phyloP scores from a whole-genome alignment of 2,888 invertebrate genomes.

The Drosophila rubida region DNA sequence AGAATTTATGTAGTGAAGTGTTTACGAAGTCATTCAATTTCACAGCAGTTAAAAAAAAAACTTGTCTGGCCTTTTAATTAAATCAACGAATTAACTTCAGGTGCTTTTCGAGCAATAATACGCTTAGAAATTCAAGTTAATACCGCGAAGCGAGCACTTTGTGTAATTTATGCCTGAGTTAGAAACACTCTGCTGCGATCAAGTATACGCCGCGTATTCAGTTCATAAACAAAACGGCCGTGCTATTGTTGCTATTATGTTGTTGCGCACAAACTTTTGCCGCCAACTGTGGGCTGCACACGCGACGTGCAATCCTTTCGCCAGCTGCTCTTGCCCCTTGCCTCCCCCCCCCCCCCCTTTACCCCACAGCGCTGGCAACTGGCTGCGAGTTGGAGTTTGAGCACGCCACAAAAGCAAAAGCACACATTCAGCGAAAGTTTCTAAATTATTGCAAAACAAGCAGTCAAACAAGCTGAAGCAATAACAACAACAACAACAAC shows the following conservation, averaged over 20 bases:
- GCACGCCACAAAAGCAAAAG: slow-evolving; percentile 63
- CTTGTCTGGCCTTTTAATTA: too few species aligned
- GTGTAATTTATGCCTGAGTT: neutral
- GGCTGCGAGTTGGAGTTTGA: neutral
- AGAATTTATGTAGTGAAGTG: too few species aligned
- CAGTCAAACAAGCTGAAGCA: slow-evolving; percentile 63
- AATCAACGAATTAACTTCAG: too few species aligned
- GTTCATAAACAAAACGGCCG: slow-evolving; percentile 26
- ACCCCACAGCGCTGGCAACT: neutral
- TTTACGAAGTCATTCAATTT: too few species aligned
- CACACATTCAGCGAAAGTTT: slow-evolving; percentile 79
- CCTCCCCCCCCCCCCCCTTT: neutral
- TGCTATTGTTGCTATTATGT: slow-evolving; percentile 23
- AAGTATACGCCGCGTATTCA: slow-evolving; percentile 37
- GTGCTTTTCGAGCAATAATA: too few species aligned
- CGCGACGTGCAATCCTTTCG: slow-evolving; percentile 45
- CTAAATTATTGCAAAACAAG: slow-evolving; percentile 79
- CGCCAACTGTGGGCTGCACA: slow-evolving; percentile 51
- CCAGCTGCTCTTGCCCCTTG: slow-evolving; percentile 9
- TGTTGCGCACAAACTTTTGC: slow-evolving; percentile 46
- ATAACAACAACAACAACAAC: slow-evolving; percentile 16
- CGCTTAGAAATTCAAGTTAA: neutral
- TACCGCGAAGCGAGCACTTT: neutral
- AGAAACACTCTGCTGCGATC: slow-evolving; percentile 10
- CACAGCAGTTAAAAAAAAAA: too few species aligned